Evolutionary conservation across 2,888 invertebrate genomes (phyloP), one percentile per base, ranked within the genome.

Genomic region (Plagodis pulveraria): DNA sequence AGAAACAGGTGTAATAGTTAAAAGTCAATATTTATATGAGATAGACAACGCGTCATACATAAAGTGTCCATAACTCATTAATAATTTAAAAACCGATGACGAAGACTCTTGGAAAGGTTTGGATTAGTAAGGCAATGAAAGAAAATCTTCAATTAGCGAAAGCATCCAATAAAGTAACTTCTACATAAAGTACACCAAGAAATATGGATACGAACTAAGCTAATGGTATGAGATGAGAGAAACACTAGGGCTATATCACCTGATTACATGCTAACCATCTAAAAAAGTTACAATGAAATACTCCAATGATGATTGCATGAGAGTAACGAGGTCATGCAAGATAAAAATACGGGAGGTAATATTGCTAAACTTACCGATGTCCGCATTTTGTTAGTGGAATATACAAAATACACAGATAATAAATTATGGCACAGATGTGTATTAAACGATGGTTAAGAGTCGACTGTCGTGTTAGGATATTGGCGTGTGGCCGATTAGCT

Each of bases 261-360:
- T 74, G 66, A 62, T 67, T 70, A 49, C 83, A 85, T 85, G 84
- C 85, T 77, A 73, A 67, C 66, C 71, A 54, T 38, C 50, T 66
- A 58, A 50, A 70, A 58, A 72, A 69, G 58, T 60, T 65, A 74
- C 65, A 60, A 68, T 72, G 74, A 67, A 66, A 63, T 50, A 51
- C 53, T 43, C 41, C 53, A 12, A 68, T 57, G 58, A 69, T 69
- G 63, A 65, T 59, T 74, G 81, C 81, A 84, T 81, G 84, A 80
- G 78, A 62, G 56, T 62, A 72, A 73, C 68, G 75, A 76, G 67
- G 58, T 78, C 84, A 86, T 86, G 86, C 85, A 79, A 75, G 67
- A 75, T 59, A 69, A 56, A 59, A 65, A 69, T 62, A 56, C 49
- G 48, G 54, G 58, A 66, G 63, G 60, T 62, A 57, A 65, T 67